Percentiles rank a stretch among this genome's conserved stretches.
phyloP scores from a whole-genome alignment of 2,797 vertebrate genomes.

The Artibeus lituratus region DNA sequence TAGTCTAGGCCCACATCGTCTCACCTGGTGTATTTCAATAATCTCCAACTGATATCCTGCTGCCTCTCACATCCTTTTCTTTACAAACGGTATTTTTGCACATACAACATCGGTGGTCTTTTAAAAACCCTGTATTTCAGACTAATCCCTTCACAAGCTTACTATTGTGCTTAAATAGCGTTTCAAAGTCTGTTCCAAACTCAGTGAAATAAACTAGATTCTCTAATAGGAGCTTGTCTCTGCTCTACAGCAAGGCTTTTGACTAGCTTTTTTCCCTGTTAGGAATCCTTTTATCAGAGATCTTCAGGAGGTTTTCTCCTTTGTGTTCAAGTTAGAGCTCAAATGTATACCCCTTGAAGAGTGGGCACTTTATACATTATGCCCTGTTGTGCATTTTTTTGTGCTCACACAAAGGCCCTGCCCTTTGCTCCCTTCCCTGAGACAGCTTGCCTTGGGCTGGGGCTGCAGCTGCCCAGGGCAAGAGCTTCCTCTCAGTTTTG shows the following conservation, averaged over 20 bases:
- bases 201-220: background rate
- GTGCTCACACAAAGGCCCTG: background rate
- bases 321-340: background rate
- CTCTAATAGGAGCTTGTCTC: background rate
- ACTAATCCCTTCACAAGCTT: background rate
- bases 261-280: background rate
- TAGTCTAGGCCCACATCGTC: too few species aligned
- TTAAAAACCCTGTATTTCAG: background rate
- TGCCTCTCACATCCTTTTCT: background rate
- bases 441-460: background rate
- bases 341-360: background rate
- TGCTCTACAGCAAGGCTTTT: background rate
- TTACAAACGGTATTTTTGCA: background rate
- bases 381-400: background rate
- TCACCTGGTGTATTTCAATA: background rate
- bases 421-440: background rate
- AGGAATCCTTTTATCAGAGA: background rate
- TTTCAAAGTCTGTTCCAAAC: background rate
- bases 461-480: background rate
- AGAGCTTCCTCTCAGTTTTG: background rate
- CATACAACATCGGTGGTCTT: background rate
- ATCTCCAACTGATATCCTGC: accelerated
- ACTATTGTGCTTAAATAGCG: background rate
- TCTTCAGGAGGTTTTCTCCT: background rate
- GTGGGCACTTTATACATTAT: background rate